These are phyloP conservation scores for Leptoclinus maculatus DNA, from an alignment of 2,797 vertebrate species.

Conservation along the genomic window DNA sequence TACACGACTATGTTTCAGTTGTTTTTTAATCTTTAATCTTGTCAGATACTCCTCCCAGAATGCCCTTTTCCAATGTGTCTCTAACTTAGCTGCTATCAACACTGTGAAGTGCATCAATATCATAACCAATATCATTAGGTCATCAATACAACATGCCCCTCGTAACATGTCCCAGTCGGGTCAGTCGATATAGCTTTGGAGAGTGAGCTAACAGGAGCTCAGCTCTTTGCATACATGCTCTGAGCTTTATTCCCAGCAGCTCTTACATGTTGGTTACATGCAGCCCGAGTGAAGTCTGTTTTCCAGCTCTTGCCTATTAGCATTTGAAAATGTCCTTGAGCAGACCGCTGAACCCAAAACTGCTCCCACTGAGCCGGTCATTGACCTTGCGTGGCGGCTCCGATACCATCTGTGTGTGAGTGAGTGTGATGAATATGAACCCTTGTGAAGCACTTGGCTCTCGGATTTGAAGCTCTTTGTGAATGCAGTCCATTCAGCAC, in stretches of 20 bases:
- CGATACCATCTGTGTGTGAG: constrained; percentile 1
- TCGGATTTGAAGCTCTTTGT: not conserved
- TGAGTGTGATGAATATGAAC: constrained; percentile 29
- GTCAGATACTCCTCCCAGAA: not conserved
- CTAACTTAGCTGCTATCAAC: not conserved
- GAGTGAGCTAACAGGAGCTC: not conserved
- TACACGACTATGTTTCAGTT: not conserved
- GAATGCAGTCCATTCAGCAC: constrained; percentile 19
- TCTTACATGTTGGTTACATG: not conserved
- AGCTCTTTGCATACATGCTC: not conserved
- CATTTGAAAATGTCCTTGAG: constrained; percentile 23
- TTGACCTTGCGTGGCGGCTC: constrained; percentile 23
- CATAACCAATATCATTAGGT: not conserved
- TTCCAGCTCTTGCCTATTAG: constrained; percentile 5
- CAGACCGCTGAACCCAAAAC: constrained; percentile 29
- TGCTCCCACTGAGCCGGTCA: constrained; percentile 26
- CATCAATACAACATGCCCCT: not conserved
- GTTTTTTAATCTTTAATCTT: not conserved
- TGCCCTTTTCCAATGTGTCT: not conserved
- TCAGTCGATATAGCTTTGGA: not conserved
- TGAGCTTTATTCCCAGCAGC: not conserved
- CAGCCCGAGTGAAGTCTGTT: not conserved
- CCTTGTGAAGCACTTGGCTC: constrained; percentile 34
- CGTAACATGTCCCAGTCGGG: not conserved
- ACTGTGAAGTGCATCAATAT: not conserved